Evolutionary conservation across 2,113 vertebrate species (phyloP), one percentile per base, ranked within the genome.

Genomic region (Cnemophilus loriae): DNA sequence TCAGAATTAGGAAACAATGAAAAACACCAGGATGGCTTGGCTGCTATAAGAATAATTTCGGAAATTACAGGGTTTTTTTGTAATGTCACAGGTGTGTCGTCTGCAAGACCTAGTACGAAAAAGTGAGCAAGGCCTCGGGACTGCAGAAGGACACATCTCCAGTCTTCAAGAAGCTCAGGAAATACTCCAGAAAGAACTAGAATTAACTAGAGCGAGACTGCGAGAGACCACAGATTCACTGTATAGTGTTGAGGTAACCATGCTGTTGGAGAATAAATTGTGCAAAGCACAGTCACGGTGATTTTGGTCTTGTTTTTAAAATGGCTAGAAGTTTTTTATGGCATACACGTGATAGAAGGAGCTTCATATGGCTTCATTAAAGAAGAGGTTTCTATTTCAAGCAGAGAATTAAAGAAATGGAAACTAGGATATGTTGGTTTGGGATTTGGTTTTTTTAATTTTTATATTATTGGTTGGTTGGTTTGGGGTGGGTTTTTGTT

Each of bases 221-320:
- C 98, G 99, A 87, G 99, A 99, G 95, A 99, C 99, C 91, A 99
- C 98, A 94, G 99, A 99, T 97, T 98, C 99, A n/a, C 97, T 99
- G 32, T 98, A 98, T 24, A 98, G 98, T 46, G 97, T 98, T 94
- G 99, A 99, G 99, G 99, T 99, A 97, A 98, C 69, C 78, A 2
- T 63, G 44, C 56, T 41, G 67, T 37, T 86, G 41, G 55, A 79
- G 39, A 86, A 55, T 18, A 70, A 80, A 26, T 50, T 17, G 27
- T 91, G 49, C 42, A 50, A 82, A 87, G 39, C 60, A 33, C 20
- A 59, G 41, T 60, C 41, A 44, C 2, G 4, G n/a, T 2, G 8
- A 30, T 44, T 53, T 82, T 70, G 60, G 23, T 59, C 24, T 35
- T 74, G 5, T 64, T 82, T 73, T 82, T 46, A 35, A 84, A 84